These are phyloP conservation scores for Sebastes taczanowskii DNA, from an alignment of 2,797 vertebrate species.

Conservation along the genomic window DNA sequence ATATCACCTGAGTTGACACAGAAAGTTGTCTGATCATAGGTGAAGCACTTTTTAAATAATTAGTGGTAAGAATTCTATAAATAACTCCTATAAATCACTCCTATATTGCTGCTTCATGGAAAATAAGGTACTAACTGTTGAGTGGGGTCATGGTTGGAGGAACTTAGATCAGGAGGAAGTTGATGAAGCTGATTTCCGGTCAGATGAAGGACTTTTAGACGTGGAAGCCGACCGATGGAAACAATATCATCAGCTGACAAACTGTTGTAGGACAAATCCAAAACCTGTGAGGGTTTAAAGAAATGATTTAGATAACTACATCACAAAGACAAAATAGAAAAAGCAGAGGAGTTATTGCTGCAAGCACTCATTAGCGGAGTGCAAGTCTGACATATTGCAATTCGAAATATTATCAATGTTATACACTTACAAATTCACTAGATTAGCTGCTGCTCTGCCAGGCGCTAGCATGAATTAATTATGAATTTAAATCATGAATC, in stretches of 20 bases:
- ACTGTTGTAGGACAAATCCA: conserved; percentile 90
- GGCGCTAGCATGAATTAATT: neutral
- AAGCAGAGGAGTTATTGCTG: neutral
- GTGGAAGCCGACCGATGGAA: conserved; percentile 78
- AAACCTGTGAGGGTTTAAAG: conserved; percentile 72
- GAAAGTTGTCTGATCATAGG: neutral
- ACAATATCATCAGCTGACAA: conserved; percentile 77
- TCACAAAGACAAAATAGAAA: neutral
- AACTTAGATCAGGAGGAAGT: conserved; percentile 81
- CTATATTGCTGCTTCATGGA: neutral
- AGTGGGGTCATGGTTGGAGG: neutral
- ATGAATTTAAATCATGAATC: neutral
- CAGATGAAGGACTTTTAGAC: conserved; percentile 85
- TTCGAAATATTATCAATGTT: neutral
- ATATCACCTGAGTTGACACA: neutral
- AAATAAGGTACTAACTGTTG: conserved; percentile 40
- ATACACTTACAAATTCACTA: neutral
- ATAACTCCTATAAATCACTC: neutral
- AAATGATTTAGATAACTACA: neutral
- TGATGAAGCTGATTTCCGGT: conserved; percentile 84
- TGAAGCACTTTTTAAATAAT: neutral
- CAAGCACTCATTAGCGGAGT: neutral
- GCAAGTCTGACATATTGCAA: neutral
- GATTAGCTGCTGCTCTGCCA: neutral
- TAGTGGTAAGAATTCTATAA: neutral